Evolutionary conservation across 2,888 invertebrate species (phyloP), one percentile per base, ranked within the genome.

Genomic region (Pocota personata): DNA sequence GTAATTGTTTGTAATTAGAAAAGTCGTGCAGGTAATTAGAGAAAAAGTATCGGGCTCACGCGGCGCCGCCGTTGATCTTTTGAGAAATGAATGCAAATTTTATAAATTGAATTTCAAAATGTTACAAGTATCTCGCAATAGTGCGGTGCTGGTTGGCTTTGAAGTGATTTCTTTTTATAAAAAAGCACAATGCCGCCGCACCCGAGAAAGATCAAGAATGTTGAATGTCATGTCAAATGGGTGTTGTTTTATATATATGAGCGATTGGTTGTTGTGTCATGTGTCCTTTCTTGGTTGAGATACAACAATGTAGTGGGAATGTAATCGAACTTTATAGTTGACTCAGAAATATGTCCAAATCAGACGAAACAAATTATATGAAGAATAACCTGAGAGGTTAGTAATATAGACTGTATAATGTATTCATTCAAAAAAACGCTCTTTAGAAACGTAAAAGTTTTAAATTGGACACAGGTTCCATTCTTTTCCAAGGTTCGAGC

Each of bases 1-100:
- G 84, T 84, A 84, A 84, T 79, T 84, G 84, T 66, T 66, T 52
- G 64, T 80, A 84, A 84, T 84, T 84, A 80, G 84, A 84, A 84
- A 80, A 84, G 84, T 84, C 80, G 84, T 84, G 84, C 84, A 80
- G 69, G 84, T 84, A 84, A 84, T 84, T 84, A 84, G 75, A 75
- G 60, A 55, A 58, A 73, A 69, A 75, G 46, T 60, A 48, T 67
- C 73, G 30, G 80, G 52, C 75, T 73, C 71, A 62, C 60, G 62
- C 43, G 24, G 14, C n/a, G 30, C 30, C 37, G n/a, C 8, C n/a
- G 50, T 35, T 66, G 14, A n/a, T 67, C n/a, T 37, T 50, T 37
- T n/a, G n/a, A 67, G 67, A 77, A 58, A 55, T 73, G 64, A 80
- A 80, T 80, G 84, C 80, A 84, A 84, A 84, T 84, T 80, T 84